Base-by-base conservation (phyloP, 2,888 invertebrate species). In the Colostygia pectinataria region DNA sequence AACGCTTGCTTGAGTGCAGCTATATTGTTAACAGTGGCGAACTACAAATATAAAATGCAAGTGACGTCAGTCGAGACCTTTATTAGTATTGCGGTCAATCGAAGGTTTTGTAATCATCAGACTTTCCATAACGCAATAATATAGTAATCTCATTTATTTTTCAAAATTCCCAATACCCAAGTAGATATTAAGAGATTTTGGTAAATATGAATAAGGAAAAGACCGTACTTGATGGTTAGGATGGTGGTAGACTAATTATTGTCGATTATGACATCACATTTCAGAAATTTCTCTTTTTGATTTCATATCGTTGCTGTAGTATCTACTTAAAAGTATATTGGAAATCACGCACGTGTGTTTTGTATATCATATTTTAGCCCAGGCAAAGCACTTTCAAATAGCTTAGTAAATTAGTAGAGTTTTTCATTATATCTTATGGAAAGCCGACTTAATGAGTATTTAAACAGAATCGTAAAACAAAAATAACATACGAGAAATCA, bases 61-160 rank as follows among this genome's bases (percentile, higher is more conserved):
- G 29, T 40, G 40, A 23, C 31, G 40, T 40, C 40, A 40, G 29
- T 15, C 39, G 39, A 29, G 12, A 29, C 23, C n/a, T 40, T 31
- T 31, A 13, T 40, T 29, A 18, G 20, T 31, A 31, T 31, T 40
- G 20, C 13, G 40, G 31, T 23, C 18, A 28, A 23, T 23, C 10
- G n/a, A 31, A 37, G 25, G 9, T 10, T 31, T 40, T 13, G 29
- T 28, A 29, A 39, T 31, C 4, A 39, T 0, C 23, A n/a, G n/a
- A n/a, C 24, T 20, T 36, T 24, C 24, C 36, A 36, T 24, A 24
- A 8, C n/a, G 24, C 36, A 13, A 36, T 4, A 33, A 9, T 33
- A n/a, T 18, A 33, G 20, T 14, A 2, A 18, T 6, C 33, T 8
- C 14, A 31, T 7, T 31, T 31, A 20, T 20, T 20, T 20, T 20